These are phyloP conservation scores for Zaprionus ornatus DNA, from an alignment of 1,140 invertebrate genomes.

Conservation along the genomic window DNA sequence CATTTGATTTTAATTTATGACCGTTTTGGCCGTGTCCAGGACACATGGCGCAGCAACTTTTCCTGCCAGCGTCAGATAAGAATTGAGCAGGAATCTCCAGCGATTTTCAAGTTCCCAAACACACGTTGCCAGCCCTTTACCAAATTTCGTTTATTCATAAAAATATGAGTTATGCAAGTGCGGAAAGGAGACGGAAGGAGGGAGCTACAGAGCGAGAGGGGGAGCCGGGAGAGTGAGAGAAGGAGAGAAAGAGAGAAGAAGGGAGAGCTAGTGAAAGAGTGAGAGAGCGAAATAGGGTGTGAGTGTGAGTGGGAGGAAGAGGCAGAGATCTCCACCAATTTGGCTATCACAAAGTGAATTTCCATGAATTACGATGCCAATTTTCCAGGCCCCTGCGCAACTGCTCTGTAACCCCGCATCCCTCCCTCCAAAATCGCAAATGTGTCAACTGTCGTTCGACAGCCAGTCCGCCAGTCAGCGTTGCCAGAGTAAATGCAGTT, in stretches of 20 bases:
- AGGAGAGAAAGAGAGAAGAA: neutral
- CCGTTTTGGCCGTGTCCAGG: slow-evolving; percentile 53
- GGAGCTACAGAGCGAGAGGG: neutral
- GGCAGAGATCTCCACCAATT: neutral
- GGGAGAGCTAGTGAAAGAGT: neutral
- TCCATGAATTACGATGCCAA: neutral
- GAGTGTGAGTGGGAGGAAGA: too few relatives aligned
- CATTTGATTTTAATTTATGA: slow-evolving; percentile 76
- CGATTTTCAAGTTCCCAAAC: neutral
- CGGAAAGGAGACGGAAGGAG: neutral
- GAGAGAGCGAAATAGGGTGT: neutral
- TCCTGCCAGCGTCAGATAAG: slow-evolving; percentile 31
- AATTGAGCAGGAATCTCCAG: neutral
- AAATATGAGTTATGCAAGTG: neutral
- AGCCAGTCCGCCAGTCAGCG: slow-evolving; percentile 8
- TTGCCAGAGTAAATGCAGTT: slow-evolving; percentile 10
- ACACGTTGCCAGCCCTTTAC: neutral
- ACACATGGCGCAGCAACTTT: slow-evolving; percentile 46
- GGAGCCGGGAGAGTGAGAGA: neutral
- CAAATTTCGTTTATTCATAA: neutral
- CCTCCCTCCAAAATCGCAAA: slow-evolving; percentile 24
- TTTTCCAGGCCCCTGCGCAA: neutral
- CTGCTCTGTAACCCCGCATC: neutral
- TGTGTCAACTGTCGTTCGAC: slow-evolving; percentile 63
- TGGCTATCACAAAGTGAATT: neutral